These are phyloP conservation scores for Trachemys scripta DNA, from an alignment of 2,113 vertebrate species.

Conservation along the genomic window DNA sequence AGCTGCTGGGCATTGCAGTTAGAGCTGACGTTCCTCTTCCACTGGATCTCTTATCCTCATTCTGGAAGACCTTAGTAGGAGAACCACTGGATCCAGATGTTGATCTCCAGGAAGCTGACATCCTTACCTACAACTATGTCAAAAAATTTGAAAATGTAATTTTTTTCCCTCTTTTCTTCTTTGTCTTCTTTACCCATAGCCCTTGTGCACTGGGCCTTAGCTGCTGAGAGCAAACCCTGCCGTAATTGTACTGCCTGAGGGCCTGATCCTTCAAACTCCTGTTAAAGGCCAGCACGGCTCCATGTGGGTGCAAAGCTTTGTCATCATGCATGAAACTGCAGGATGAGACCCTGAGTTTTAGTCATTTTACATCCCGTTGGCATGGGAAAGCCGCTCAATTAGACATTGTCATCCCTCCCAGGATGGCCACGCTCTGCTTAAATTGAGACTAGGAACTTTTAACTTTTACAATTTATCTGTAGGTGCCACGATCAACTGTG, in stretches of 20 bases:
- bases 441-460: background rate
- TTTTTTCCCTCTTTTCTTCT: background rate
- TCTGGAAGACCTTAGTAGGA: conserved; percentile 96
- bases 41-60: conserved; percentile 93
- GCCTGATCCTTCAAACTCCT: fast-evolving
- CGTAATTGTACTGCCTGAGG: fast-evolving
- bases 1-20: conserved; percentile 94
- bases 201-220: fast-evolving
- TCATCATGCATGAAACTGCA: background rate
- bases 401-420: background rate
- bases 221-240: fast-evolving
- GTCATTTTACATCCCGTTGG: background rate
- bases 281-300: background rate
- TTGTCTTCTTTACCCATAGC: too few relatives aligned
- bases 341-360: background rate
- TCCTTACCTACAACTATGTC: conserved; percentile 95
- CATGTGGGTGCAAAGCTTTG: background rate
- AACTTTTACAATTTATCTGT: background rate
- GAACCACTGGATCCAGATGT: conserved; percentile 88
- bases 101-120: conserved; percentile 95
- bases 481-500: background rate
- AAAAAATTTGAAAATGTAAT: conserved; percentile 95
- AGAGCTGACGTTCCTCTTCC: conserved; percentile 96
- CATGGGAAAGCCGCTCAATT: background rate
- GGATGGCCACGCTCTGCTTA: background rate